Base-by-base conservation (phyloP, 2,888 invertebrate species). In the Abscondita cerata region DNA sequence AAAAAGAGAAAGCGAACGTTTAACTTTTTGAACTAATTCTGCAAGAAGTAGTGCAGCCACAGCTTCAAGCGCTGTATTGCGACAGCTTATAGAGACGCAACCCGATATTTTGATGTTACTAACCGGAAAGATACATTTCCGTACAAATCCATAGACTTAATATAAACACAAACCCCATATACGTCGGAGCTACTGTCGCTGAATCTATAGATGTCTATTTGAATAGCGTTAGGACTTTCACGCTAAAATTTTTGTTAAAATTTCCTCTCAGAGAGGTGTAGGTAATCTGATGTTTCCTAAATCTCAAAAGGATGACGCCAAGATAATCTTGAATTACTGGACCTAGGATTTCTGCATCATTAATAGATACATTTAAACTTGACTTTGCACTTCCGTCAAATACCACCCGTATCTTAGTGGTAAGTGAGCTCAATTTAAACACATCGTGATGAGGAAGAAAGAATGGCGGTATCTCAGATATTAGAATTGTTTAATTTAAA, bases 171-270 rank as follows among this genome's bases (percentile, higher is more conserved):
- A n/a, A n/a, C 70, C n/a, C 65, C 68, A 19, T 66, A 68, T 1
- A 72, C 70, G 8, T 13, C 46, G 13, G 55, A 55, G 11, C 67
- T 67, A 1, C 71, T 69, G 54, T 73, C 72, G 3, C 60, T 64
- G 64, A 70, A 73, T 3, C 69, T 70, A 54, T 68, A 67, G 5
- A 73, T 46, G 33, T 68, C 58, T 4, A 68, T 33, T 9, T 9
- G 2, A 25, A 18, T 46, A 1, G 33, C 3, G 13, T 47, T 25
- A 1, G n/a, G 9, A 13, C 13, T 11, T 1, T n/a, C n/a, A n/a
- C n/a, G n/a, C n/a, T n/a, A n/a, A n/a, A n/a, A n/a, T n/a, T n/a
- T n/a, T n/a, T n/a, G n/a, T n/a, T n/a, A n/a, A n/a, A n/a, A n/a
- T n/a, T n/a, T n/a, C n/a, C n/a, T n/a, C n/a, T n/a, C n/a, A n/a